These are phyloP conservation scores for Cryptoblepharus egeriae DNA, from an alignment of 2,797 vertebrate genomes.

Conservation along the genomic window DNA sequence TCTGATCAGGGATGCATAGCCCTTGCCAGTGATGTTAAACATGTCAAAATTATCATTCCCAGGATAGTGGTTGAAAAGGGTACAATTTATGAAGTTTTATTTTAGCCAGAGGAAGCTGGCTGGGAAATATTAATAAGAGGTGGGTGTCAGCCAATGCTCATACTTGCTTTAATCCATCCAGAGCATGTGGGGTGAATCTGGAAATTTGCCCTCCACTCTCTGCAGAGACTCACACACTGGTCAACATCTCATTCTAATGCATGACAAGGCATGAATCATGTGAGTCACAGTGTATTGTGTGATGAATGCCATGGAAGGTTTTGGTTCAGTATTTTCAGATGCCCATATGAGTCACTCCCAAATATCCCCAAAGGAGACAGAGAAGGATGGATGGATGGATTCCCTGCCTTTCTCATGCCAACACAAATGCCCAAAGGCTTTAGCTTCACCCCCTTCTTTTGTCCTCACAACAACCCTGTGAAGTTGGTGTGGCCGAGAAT, in stretches of 20 bases:
- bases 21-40: too few relatives aligned
- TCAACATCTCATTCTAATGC: neutral
- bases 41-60: too few relatives aligned
- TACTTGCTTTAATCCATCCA: too few relatives aligned
- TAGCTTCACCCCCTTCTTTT: too few relatives aligned
- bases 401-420: too few relatives aligned
- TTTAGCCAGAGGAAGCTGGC: neutral
- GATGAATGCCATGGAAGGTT: neutral
- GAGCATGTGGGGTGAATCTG: too few relatives aligned
- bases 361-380: neutral
- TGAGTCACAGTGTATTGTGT: neutral
- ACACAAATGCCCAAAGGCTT: too few relatives aligned
- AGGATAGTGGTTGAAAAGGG: neutral
- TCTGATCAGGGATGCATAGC: too few relatives aligned
- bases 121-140: neutral
- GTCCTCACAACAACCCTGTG: too few relatives aligned
- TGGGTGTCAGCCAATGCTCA: neutral
- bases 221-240: neutral
- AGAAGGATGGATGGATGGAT: too few relatives aligned
- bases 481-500: too few relatives aligned
- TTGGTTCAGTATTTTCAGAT: neutral
- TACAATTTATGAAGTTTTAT: neutral
- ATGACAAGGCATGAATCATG: neutral
- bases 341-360: neutral
- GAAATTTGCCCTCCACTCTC: neutral